phyloP scores from a whole-genome alignment of 2,888 invertebrate species.

The Sarcophaga carnaria region DNA sequence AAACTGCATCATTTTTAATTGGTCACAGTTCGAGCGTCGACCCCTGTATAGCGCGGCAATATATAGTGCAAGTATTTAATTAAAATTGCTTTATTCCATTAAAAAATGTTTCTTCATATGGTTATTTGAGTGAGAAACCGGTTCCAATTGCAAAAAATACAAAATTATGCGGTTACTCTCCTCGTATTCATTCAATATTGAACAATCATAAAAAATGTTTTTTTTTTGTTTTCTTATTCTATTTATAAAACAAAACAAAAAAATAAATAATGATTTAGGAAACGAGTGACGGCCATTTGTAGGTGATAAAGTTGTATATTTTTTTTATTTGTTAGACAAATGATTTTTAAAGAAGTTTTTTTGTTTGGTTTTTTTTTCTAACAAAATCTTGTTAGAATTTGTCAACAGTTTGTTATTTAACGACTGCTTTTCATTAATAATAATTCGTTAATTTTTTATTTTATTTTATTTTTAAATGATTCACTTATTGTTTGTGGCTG shows the following conservation, averaged over 20 bases:
- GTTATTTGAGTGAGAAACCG: conserved; percentile 18
- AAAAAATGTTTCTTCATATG: conserved; percentile 9
- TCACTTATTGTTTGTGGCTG: conserved; percentile 5
- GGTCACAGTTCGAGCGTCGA: no score
- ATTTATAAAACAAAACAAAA: no score
- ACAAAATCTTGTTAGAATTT: conserved; percentile 9
- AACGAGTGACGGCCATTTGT: not conserved
- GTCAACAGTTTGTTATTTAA: conserved; percentile 7
- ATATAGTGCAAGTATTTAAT: not conserved
- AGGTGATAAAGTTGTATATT: conserved; percentile 17
- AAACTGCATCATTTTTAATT: no score
- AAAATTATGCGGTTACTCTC: not conserved
- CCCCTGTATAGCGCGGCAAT: no score
- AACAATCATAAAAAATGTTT: not conserved
- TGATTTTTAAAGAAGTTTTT: not conserved
- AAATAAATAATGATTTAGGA: not conserved
- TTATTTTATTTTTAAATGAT: not conserved
- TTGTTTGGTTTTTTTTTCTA: not conserved
- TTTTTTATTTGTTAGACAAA: not conserved
- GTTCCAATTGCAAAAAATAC: conserved; percentile 27
- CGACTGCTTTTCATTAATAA: conserved; percentile 27
- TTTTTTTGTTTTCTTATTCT: no score
- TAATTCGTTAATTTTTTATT: not conserved
- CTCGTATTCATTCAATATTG: not conserved
- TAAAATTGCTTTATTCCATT: not conserved